A percentile compares a stretch with the other conserved stretches of the same genome.
Conservation (phyloP, 2,888 invertebrate genomes). For the Hydraecia micacea region DNA sequence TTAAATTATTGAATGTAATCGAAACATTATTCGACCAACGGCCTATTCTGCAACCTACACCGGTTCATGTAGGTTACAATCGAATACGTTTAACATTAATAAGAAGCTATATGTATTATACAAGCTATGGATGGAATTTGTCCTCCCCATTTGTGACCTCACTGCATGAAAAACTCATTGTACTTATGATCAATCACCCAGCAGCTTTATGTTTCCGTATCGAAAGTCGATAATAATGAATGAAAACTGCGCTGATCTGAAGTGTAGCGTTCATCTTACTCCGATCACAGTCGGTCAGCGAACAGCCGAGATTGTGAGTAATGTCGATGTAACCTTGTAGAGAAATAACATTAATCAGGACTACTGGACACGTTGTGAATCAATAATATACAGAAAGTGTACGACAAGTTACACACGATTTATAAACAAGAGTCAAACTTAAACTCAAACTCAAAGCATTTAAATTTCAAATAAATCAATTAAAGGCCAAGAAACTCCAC, state of each 20-base stretch:
- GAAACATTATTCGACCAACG: background rate
- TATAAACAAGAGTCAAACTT: too few relatives aligned
- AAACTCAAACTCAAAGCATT: too few relatives aligned
- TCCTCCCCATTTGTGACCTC: too few relatives aligned
- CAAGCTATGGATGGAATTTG: background rate
- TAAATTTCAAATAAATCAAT: too few relatives aligned
- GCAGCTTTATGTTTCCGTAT: background rate
- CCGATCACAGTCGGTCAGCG: constrained; percentile 34
- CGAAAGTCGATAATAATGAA: constrained; percentile 4
- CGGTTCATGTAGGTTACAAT: background rate
- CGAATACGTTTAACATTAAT: background rate
- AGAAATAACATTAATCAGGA: constrained; percentile 40
- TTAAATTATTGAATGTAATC: background rate
- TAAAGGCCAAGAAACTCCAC: too few relatives aligned
- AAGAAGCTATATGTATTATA: background rate
- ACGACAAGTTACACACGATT: background rate
- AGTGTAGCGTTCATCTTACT: constrained; percentile 6
- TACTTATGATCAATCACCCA: background rate
- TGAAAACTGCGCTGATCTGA: constrained; percentile 4
- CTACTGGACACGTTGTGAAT: constrained; percentile 14
- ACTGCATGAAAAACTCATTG: background rate
- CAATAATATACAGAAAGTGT: background rate
- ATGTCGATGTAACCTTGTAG: constrained; percentile 48
- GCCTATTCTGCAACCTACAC: too few relatives aligned
- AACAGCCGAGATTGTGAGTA: constrained; percentile 36